These are phyloP conservation scores for Phalacrocorax brasilianus DNA, from an alignment of 2,113 vertebrate species.

Conservation along the genomic window DNA sequence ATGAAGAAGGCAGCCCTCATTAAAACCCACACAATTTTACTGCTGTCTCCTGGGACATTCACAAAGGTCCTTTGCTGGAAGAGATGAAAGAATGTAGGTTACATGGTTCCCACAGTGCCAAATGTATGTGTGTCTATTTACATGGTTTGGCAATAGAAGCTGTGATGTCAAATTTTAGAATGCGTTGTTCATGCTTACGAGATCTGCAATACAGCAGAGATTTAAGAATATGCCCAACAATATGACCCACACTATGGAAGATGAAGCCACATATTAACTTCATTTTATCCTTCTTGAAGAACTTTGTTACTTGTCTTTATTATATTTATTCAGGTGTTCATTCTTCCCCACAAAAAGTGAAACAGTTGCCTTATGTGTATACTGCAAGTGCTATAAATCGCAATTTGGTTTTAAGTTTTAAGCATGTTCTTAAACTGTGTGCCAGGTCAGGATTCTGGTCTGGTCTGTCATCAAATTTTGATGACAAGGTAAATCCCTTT, in stretches of 20 bases:
- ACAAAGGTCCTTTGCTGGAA: not conserved
- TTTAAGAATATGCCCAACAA: not conserved
- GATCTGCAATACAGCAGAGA: not conserved
- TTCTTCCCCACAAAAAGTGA: not conserved
- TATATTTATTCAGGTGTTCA: not conserved
- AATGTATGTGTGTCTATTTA: not conserved
- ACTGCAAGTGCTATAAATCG: not conserved
- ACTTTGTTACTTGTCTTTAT: not conserved
- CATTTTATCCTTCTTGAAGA: not conserved
- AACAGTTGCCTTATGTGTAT: not conserved
- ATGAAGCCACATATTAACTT: not conserved
- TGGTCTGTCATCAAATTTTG: not conserved
- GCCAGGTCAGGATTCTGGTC: not conserved
- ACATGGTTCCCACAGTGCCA: not conserved
- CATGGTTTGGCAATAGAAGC: not conserved
- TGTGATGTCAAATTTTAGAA: not conserved
- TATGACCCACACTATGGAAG: not conserved
- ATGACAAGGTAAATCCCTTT: not conserved
- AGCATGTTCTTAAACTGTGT: not conserved
- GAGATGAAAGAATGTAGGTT: not conserved
- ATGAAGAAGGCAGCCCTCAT: not conserved
- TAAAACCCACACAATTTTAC: not conserved
- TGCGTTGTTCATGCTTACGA: not conserved
- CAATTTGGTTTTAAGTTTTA: not conserved
- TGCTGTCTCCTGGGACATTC: not conserved